Evolutionary conservation across 2,797 vertebrate genomes (phyloP), one percentile per base, ranked within the genome.

Genomic region (Sparidentex hasta): DNA sequence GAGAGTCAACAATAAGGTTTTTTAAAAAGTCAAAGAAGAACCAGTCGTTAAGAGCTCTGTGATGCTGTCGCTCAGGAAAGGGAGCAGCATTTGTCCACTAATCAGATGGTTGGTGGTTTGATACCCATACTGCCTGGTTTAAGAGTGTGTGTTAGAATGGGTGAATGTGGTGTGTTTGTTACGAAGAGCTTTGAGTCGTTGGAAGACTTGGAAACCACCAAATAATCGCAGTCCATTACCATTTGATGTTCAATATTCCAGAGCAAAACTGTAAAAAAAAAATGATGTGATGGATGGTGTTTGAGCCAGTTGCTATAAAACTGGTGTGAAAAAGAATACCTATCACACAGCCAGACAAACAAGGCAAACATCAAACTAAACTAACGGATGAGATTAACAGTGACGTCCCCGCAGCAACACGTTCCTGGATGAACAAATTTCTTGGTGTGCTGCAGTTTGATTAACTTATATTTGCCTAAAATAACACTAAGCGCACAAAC

Each of bases 371-470:
- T 57, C 14, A 25, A 46, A 20, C 23, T 44, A 29, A 21, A 44
- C 13, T 6, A 11, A 65, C 44, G 14, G 33, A 38, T 47, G 27
- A 20, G 21, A 9, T 52, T 11, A 58, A 69, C 20, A n/a, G 21
- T 18, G 44, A 20, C 43, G 17, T 51, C 7, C 14, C 20, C 4
- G 11, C 12, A 66, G 7, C 56, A 44, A 47, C 13, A 27, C 1
- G 5, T 65, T 65, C n/a, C 25, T 57, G 21, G 20, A 46, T 66
- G 56, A 47, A 58, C 54, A 57, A 33, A 70, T n/a, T n/a, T 66
- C n/a, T 50, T 11, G 9, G 54, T 8, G 4, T 59, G 20, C 59
- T 58, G 55, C 17, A 0, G 2, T 48, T 73, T 71, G 55, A 74
- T 56, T 55, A 38, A 43, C 59, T 46, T 67, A 23, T 12, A n/a